phyloP scores from a whole-genome alignment of 2,113 vertebrate species.

The Syngnathus floridae region DNA sequence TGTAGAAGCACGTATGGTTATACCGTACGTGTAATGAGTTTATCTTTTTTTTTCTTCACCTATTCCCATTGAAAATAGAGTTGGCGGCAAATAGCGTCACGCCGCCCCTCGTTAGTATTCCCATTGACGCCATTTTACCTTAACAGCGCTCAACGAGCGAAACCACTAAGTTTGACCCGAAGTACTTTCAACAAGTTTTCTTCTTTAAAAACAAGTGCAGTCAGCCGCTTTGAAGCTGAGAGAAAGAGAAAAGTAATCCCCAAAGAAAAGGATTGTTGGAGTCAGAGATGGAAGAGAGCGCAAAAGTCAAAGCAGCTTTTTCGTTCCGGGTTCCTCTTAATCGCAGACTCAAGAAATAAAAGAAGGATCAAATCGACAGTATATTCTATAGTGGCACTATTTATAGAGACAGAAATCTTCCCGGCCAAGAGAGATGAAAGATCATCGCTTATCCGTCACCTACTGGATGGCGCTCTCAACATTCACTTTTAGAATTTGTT shows the following conservation, averaged over 20 bases:
- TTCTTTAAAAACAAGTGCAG: neutral
- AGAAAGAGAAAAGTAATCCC: slow-evolving; percentile 4
- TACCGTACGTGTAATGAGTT: no score
- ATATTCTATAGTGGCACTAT: slow-evolving; percentile 1
- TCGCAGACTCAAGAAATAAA: neutral
- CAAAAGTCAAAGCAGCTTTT: slow-evolving; percentile 8
- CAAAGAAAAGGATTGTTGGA: slow-evolving; percentile 5
- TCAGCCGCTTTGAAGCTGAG: neutral
- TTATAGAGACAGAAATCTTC: slow-evolving; percentile 1
- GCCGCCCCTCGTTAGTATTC: no score
- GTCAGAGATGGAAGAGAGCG: neutral
- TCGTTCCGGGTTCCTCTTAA: slow-evolving; percentile 1
- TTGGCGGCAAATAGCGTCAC: no score
- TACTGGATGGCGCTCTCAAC: neutral
- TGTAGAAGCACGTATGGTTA: no score
- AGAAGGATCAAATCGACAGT: neutral
- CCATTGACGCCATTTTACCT: no score
- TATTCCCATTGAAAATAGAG: no score
- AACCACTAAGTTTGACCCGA: neutral
- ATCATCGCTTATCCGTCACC: neutral
- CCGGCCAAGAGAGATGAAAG: neutral
- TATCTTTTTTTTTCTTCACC: no score
- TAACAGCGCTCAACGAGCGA: no score
- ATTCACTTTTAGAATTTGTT: neutral
- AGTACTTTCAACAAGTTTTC: neutral